phyloP scores from a whole-genome alignment of 2,797 vertebrate species.

The Tadarida brasiliensis region DNA sequence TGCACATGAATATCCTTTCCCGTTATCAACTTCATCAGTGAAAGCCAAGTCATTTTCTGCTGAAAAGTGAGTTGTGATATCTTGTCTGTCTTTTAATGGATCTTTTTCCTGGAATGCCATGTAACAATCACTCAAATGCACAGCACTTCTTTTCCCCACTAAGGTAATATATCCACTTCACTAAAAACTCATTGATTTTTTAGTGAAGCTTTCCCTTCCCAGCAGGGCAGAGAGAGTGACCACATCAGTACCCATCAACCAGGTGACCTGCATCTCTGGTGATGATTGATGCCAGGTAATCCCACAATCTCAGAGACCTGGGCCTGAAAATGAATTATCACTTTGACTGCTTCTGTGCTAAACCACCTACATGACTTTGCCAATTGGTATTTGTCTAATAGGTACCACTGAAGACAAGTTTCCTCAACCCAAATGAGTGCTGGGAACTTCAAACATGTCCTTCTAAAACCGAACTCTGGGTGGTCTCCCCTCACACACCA shows the following conservation, averaged over 20 bases:
- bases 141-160: not conserved
- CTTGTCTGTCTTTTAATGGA: conserved; percentile 36
- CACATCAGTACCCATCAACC: not conserved
- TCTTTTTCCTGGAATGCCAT: conserved; percentile 40
- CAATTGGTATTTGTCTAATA: not conserved
- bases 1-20: not conserved
- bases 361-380: not conserved
- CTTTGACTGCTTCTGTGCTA: not conserved
- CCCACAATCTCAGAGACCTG: not conserved
- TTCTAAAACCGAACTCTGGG: not conserved
- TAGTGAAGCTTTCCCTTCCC: not conserved
- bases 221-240: not conserved
- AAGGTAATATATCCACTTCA: not conserved
- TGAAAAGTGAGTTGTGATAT: conserved; percentile 12
- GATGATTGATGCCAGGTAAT: not conserved
- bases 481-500: not conserved
- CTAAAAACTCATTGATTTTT: not conserved
- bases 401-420: not conserved
- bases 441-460: not conserved
- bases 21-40: not conserved
- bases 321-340: not conserved
- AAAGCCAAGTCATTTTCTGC: conserved; percentile 49
- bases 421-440: not conserved
- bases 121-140: conserved; percentile 28
- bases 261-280: not conserved